Evolutionary conservation across 2,113 vertebrate genomes (phyloP).

Genomic region (Crypturellus undulatus): DNA sequence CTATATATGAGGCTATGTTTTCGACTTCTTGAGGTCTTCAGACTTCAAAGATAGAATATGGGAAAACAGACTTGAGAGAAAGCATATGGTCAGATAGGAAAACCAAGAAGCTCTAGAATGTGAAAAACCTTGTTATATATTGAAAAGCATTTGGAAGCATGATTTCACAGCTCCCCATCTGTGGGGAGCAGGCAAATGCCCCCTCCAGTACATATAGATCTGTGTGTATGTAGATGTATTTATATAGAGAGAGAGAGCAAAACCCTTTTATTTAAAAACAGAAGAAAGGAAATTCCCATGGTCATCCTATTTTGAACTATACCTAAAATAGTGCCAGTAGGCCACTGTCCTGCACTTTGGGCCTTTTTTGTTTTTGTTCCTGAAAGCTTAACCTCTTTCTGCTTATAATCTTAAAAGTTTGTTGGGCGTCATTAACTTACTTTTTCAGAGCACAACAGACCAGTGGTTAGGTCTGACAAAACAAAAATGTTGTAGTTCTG

Average conservation of each 20-base stretch:
- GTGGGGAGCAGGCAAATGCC: accelerated
- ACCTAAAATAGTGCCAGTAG: not conserved
- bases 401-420: not conserved
- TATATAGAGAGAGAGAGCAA: too few relatives aligned
- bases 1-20: not conserved
- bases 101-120: not conserved
- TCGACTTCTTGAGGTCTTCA: not conserved
- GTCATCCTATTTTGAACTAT: not conserved
- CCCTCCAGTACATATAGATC: not conserved
- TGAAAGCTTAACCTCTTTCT: accelerated
- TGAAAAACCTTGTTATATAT: not conserved
- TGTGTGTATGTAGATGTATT: too few relatives aligned
- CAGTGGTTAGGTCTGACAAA: not conserved
- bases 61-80: not conserved
- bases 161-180: not conserved
- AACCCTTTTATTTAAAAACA: not conserved
- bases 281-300: not conserved
- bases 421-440: not conserved
- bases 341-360: not conserved
- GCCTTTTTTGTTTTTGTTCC: accelerated
- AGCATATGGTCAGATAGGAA: not conserved
- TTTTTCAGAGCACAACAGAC: not conserved
- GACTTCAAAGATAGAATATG: accelerated
- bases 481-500: not conserved
- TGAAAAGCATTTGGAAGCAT: not conserved